A percentile compares a stretch with the other conserved stretches of the same genome.
These are phyloP conservation scores for Lordiphosa fenestrarum DNA, from an alignment of 2,888 invertebrate genomes.

Conservation along the genomic window DNA sequence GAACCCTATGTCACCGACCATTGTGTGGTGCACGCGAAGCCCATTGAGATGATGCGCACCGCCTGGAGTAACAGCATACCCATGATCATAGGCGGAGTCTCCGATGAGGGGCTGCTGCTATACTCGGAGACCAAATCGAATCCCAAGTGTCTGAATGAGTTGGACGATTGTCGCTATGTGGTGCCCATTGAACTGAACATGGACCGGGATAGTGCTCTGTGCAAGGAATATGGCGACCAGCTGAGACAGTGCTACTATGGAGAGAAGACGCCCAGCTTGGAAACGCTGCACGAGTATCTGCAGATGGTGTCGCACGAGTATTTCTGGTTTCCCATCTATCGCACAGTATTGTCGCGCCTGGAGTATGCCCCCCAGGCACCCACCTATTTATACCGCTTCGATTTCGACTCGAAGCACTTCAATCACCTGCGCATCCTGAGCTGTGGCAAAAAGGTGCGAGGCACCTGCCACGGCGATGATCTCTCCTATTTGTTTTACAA, in stretches of 20 bases:
- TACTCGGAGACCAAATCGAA: constrained; percentile 75
- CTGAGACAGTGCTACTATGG: constrained; percentile 75
- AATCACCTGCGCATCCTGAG: constrained; percentile 79
- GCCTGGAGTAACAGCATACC: constrained; percentile 80
- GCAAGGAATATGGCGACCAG: constrained; percentile 74
- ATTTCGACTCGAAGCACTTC: constrained; percentile 79
- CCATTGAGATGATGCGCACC: constrained; percentile 77
- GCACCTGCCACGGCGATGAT: constrained; percentile 80
- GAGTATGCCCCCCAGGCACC: constrained; percentile 70
- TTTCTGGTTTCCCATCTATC: constrained; percentile 80
- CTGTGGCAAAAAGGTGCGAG: constrained; percentile 78
- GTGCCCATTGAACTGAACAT: constrained; percentile 78
- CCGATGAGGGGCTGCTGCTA: constrained; percentile 78
- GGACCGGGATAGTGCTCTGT: constrained; percentile 74
- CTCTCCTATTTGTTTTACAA: constrained; percentile 79
- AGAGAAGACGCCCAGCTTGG: constrained; percentile 75
- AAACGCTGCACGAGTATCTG: constrained; percentile 79
- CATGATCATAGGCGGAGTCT: constrained; percentile 78
- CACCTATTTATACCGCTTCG: constrained; percentile 79
- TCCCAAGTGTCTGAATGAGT: constrained; percentile 76
- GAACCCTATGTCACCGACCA: constrained; percentile 78
- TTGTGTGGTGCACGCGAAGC: constrained; percentile 76
- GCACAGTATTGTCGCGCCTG: constrained; percentile 77
- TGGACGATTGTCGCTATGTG: constrained; percentile 76
- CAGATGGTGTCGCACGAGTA: constrained; percentile 79